phyloP scores from a whole-genome alignment of 2,113 vertebrate genomes.

The Solea senegalensis region DNA sequence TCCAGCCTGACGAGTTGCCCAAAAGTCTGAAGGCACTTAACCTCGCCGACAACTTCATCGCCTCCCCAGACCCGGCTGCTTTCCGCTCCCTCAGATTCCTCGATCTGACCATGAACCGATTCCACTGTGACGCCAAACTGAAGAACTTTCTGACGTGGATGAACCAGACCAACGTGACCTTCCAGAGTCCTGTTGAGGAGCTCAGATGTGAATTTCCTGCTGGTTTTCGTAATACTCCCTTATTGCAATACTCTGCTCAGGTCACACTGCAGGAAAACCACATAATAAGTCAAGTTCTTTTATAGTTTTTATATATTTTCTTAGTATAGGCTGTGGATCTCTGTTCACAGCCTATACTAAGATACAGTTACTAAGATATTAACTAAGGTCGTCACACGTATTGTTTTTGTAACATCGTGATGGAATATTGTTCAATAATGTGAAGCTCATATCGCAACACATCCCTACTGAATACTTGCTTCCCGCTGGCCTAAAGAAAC shows the following conservation, averaged over 20 bases:
- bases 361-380: no score
- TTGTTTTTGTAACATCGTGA: no score
- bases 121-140: slow-evolving; percentile 82
- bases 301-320: no score
- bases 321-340: no score
- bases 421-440: no score
- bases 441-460: no score
- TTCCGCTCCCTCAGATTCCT: slow-evolving; percentile 80
- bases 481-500: no score
- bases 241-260: slow-evolving; percentile 42
- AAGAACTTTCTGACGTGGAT: slow-evolving; percentile 83
- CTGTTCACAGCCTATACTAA: no score
- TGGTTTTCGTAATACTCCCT: slow-evolving; percentile 31
- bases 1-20: slow-evolving; percentile 80
- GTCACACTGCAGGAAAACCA: background rate
- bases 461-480: no score
- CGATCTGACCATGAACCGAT: slow-evolving; percentile 82
- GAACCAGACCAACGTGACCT: slow-evolving; percentile 78
- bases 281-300: no score
- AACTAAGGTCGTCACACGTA: no score
- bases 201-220: slow-evolving; percentile 83
- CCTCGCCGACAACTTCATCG: slow-evolving; percentile 85
- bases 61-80: slow-evolving; percentile 80
- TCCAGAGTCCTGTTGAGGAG: slow-evolving; percentile 67
- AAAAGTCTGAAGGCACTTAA: slow-evolving; percentile 77